Conservation (phyloP, 2,888 invertebrate genomes). For the Acanthopleura granulata region DNA sequence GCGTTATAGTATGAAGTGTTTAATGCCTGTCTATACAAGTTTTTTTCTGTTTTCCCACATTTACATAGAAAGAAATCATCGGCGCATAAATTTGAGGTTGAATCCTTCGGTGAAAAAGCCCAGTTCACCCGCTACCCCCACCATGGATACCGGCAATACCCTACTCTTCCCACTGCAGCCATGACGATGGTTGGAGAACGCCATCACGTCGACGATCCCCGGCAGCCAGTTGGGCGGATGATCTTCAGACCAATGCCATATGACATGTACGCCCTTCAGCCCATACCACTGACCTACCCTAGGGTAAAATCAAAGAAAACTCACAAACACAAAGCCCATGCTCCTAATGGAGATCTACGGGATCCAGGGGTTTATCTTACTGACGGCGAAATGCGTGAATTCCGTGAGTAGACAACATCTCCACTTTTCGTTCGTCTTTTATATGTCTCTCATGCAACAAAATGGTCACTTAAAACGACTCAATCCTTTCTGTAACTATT, state of each 20-base stretch:
- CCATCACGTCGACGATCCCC: neutral
- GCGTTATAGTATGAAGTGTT: no score
- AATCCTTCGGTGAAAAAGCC: neutral
- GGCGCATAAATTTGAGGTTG: neutral
- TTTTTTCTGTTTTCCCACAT: neutral
- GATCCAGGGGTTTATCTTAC: neutral
- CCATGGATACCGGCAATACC: neutral
- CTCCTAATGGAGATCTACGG: neutral
- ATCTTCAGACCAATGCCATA: conserved; percentile 16
- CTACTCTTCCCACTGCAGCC: neutral
- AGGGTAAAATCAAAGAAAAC: neutral
- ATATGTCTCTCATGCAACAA: no score
- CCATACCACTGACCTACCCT: conserved; percentile 1
- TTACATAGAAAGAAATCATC: neutral
- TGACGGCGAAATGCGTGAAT: conserved; percentile 3
- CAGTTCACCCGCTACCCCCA: neutral
- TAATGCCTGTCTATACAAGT: no score
- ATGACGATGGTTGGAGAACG: neutral
- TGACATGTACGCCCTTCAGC: conserved; percentile 14
- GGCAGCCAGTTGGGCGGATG: neutral
- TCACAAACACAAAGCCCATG: neutral
- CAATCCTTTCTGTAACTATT: no score
- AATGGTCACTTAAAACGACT: no score
- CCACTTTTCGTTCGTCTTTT: no score
- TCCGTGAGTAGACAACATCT: neutral